Evolutionary conservation across 1,140 invertebrate species (phyloP).

Genomic region (Leucophenga varia): DNA sequence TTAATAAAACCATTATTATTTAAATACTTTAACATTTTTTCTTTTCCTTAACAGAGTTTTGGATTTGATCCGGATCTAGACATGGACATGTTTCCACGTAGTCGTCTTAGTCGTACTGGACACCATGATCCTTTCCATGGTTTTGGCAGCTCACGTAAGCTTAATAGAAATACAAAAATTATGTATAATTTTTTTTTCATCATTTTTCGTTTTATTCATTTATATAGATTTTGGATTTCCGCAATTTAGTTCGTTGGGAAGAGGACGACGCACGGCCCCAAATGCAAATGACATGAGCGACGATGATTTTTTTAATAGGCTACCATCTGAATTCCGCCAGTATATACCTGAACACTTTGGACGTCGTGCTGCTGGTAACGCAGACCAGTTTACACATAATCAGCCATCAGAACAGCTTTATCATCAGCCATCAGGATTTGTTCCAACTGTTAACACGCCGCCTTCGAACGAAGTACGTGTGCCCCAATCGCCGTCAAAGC

Average conservation of each 20-base stretch:
- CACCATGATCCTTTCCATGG: constrained; percentile 57
- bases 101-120: constrained; percentile 55
- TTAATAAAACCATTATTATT: neutral
- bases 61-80: constrained; percentile 54
- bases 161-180: constrained; percentile 51
- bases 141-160: constrained; percentile 61
- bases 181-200: constrained; percentile 33
- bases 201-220: constrained; percentile 55
- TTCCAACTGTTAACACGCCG: no score
- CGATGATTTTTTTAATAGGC: constrained; percentile 62
- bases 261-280: constrained; percentile 42
- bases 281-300: constrained; percentile 31
- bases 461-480: constrained; percentile 32
- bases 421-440: constrained; percentile 4
- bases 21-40: neutral
- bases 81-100: constrained; percentile 48
- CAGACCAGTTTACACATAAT: constrained; percentile 12
- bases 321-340: constrained; percentile 63
- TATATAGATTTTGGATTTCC: constrained; percentile 56
- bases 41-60: constrained; percentile 32
- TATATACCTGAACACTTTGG: constrained; percentile 62
- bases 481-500: constrained; percentile 32
- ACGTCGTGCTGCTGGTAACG: constrained; percentile 32
- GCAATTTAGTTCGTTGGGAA: constrained; percentile 43
- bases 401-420: constrained; percentile 10